Conservation (phyloP, 1,140 invertebrate genomes). For the Drosophila virilis region DNA sequence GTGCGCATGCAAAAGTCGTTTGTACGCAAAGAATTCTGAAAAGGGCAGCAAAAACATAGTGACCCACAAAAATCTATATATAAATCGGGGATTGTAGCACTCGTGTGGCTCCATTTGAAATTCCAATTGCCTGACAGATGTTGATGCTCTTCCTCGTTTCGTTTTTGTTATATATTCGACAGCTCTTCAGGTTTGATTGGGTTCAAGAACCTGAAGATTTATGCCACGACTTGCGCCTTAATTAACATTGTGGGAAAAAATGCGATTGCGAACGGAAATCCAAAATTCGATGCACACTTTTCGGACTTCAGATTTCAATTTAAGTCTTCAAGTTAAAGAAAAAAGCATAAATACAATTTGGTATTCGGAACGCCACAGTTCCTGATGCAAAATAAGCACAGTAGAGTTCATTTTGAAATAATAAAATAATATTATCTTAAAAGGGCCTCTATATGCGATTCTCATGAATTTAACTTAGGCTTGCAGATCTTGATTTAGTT, state of each 20-base stretch:
- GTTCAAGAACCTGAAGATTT: conserved; percentile 48
- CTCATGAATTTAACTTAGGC: background rate
- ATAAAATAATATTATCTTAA: too few species aligned
- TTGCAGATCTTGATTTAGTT: too few species aligned
- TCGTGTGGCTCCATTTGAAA: conserved; percentile 38
- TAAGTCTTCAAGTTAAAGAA: background rate
- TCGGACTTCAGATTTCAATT: background rate
- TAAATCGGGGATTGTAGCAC: background rate
- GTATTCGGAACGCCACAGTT: background rate
- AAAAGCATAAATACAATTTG: background rate
- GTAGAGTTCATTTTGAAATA: too few species aligned
- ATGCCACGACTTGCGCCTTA: conserved; percentile 36
- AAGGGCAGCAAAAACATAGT: conserved; percentile 41
- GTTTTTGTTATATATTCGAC: background rate
- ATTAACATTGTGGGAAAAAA: conserved; percentile 45
- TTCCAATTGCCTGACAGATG: conserved; percentile 34
- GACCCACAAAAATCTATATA: conserved; percentile 24
- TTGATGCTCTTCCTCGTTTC: background rate
- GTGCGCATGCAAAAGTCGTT: conserved; percentile 11
- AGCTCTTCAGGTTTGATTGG: conserved; percentile 7
- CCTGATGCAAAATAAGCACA: background rate
- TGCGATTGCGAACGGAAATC: conserved; percentile 2
- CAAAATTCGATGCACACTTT: background rate
- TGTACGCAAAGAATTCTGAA: conserved; percentile 12
- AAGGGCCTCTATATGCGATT: background rate